Base-by-base conservation (phyloP, 2,113 vertebrate genomes). In the Amia ocellicauda region DNA sequence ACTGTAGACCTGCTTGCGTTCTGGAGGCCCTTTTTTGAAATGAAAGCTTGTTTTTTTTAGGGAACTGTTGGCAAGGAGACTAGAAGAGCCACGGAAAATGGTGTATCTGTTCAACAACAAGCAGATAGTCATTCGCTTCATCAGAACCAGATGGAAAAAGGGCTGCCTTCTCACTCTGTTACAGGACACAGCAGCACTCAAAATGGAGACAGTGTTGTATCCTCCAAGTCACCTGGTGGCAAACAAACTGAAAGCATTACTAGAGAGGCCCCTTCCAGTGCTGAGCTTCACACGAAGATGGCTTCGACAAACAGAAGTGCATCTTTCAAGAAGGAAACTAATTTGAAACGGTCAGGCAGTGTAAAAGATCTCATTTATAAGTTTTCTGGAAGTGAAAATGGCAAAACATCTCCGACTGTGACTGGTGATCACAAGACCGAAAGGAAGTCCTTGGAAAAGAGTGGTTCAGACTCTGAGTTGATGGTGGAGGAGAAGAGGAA, bases 311-410 rank as follows among this genome's bases (percentile, higher is more conserved):
- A 14, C 43, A 36, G 26, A 19, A 36, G 9, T n/a, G 43, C 13
- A n/a, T 26, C 49, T 4, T 27, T 53, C 58, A 20, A 51, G 17
- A 17, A 31, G 10, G 31, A 49, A 4, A 63, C 72, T 5, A 73
- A 58, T 58, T 71, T 87, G 47, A 70, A 43, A 1, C 70, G 78
- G 42, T 63, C 76, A 0, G 43, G 73, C 49, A 86, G 84, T 16
- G 65, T 88, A 28, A 88, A 87, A 74, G 61, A 83, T 55, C 79
- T 90, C 62, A 85, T 90, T 64, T 58, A 26, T 63, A 83, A 63
- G 71, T 89, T 88, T 69, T 86, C 86, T 0, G 66, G 67, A 57
- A 28, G 49, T 1, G 75, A 76, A 29, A 10, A n/a, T 1, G 4
- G 29, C 57, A 50, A 16, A 11, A 1, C 26, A 50, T 45, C 63